Evolutionary conservation across 2,113 vertebrate species (phyloP), one percentile per base, ranked within the genome.

Genomic region (Columbina picui): DNA sequence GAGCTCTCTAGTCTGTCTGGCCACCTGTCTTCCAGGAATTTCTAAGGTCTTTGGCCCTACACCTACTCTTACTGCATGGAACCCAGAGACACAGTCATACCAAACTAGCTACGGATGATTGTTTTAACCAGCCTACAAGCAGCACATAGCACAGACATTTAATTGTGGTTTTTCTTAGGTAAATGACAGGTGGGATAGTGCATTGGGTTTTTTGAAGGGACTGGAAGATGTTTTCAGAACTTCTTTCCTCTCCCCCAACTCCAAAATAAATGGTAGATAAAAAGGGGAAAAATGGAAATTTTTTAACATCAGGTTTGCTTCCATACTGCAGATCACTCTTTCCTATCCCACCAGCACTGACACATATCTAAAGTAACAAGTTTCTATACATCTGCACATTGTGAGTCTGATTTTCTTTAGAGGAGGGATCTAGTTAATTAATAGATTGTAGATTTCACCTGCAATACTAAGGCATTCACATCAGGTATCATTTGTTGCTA

Each of bases 11-110:
- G 16, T 53, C 56, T 53, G 15, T 8, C n/a, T 25, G 77, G 41
- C 2, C 39, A 83, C 1, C 0, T n/a, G 27, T 27, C 53, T 79
- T 87, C 39, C 59, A 74, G 14, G 25, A 69, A 63, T 13, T 50
- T 45, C 36, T 25, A 26, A 89, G 25, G 6, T 74, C 55, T 74
- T 65, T 61, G 50, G 41, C 60, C 34, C 77, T 57, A 45, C n/a
- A 21, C 36, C 36, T 77, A 1, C 38, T 81, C 14, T 27, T 73
- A 27, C n/a, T 53, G 15, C 0, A 0, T 23, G 32, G 39, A 30
- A 88, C 49, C 9, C 79, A 47, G 29, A 64, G 63, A 60, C 39
- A 39, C 32, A 73, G 19, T 63, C 74, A 55, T 29, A 55, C 14
- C 77, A 63, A 84, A 70, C 23, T 30, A 74, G 17, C 30, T 41